A percentile compares a stretch with the other conserved stretches of the same genome.
Conservation (phyloP, 2,113 vertebrate species). For the Cariama cristata region DNA sequence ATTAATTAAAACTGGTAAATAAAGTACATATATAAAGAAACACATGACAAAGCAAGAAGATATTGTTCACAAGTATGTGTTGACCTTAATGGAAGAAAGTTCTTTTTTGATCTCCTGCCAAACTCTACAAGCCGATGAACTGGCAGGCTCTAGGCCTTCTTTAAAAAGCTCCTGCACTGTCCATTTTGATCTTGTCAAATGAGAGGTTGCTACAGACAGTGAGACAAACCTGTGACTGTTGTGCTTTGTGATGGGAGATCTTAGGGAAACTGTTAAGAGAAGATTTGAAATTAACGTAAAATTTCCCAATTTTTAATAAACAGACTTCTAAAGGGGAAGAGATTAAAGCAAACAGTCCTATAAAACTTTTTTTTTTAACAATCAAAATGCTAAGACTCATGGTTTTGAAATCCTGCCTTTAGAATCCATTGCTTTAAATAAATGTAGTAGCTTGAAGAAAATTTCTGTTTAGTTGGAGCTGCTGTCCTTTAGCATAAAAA, state of each 20-base stretch:
- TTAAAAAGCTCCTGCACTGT: not conserved
- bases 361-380: not conserved
- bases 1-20: not conserved
- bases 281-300: not conserved
- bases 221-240: not conserved
- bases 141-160: not conserved
- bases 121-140: not conserved
- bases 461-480: not conserved
- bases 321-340: not conserved
- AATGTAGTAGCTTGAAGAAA: not conserved
- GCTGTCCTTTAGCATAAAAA: not conserved
- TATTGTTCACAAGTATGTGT: not conserved
- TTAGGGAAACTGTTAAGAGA: not conserved
- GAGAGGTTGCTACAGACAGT: not conserved
- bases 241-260: not conserved
- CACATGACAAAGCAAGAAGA: not conserved
- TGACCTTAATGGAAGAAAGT: not conserved
- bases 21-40: not conserved
- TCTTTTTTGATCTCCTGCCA: not conserved
- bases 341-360: not conserved
- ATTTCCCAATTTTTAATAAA: not conserved
- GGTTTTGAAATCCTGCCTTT: not conserved
- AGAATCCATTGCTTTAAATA: not conserved
- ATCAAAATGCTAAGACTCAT: not conserved
- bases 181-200: not conserved